Conservation (phyloP, 2,113 vertebrate species). For the Psophia crepitans region DNA sequence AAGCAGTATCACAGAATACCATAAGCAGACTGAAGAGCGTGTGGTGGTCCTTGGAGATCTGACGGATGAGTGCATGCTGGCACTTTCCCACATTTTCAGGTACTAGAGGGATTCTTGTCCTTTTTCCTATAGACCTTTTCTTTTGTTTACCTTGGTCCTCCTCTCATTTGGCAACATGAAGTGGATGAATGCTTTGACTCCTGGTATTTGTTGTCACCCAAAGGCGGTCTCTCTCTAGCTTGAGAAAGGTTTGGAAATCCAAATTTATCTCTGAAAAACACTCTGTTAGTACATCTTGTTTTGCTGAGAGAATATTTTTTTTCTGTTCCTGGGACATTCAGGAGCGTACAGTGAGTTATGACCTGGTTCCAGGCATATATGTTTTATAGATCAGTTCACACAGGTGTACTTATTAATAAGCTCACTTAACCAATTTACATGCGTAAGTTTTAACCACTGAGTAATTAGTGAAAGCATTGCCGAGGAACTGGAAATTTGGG, state of each 20-base stretch:
- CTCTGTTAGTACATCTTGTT: not conserved
- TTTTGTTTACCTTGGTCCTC: not conserved
- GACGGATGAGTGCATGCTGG: not conserved
- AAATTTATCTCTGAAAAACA: not conserved
- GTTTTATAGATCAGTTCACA: constrained; percentile 24
- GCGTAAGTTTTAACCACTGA: constrained; percentile 26
- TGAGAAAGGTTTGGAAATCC: not conserved
- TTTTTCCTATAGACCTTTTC: not conserved
- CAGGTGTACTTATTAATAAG: constrained; percentile 60
- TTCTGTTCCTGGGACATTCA: not conserved
- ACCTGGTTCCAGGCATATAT: not conserved
- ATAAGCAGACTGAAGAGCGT: not conserved
- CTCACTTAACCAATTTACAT: constrained; percentile 52
- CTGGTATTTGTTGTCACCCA: not conserved
- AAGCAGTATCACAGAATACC: not conserved
- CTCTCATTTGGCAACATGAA: not conserved
- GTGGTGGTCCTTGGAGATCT: not conserved
- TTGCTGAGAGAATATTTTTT: not conserved
- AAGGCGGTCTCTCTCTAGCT: not conserved
- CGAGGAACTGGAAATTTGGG: constrained; percentile 63
- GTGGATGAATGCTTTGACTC: not conserved
- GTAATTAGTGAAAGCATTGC: constrained; percentile 53
- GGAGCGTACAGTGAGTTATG: not conserved
- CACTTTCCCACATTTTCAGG: not conserved
- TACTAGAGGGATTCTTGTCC: not conserved